Conservation (phyloP, 2,888 invertebrate genomes). For the Mechanitis mazaeus region DNA sequence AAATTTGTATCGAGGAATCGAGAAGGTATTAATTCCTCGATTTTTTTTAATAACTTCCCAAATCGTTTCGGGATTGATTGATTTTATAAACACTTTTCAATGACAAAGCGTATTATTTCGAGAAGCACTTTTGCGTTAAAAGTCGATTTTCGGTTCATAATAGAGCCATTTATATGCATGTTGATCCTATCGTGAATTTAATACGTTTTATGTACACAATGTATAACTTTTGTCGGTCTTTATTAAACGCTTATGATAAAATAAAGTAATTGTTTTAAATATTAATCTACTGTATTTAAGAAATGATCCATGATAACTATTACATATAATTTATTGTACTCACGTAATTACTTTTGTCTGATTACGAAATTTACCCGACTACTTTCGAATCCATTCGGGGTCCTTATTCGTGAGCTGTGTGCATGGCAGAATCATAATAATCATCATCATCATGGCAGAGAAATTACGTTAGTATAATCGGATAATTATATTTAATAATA, state of each 20-base stretch:
- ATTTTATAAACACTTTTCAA: conserved; percentile 16
- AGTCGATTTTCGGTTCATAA: conserved; percentile 15
- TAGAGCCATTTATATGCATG: conserved; percentile 10
- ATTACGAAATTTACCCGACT: too few relatives aligned
- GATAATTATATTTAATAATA: too few relatives aligned
- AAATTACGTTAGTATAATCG: too few relatives aligned
- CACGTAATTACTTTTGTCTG: too few relatives aligned
- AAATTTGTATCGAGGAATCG: conserved; percentile 26
- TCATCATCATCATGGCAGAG: too few relatives aligned
- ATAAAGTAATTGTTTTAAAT: background rate
- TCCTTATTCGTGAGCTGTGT: too few relatives aligned
- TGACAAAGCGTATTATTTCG: conserved; percentile 15
- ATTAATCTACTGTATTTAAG: too few relatives aligned
- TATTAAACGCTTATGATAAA: background rate
- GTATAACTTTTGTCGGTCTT: background rate
- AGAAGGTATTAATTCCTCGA: conserved; percentile 26
- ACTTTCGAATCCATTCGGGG: too few relatives aligned
- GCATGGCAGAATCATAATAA: too few relatives aligned
- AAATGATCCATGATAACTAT: too few relatives aligned
- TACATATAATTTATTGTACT: too few relatives aligned
- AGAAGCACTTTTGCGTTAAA: conserved; percentile 14
- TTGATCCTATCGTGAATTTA: background rate
- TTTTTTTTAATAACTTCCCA: conserved; percentile 28
- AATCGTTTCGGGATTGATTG: conserved; percentile 25
- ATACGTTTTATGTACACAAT: background rate